These are phyloP conservation scores for Cantharis lateralis DNA, from an alignment of 2,888 invertebrate species.

Conservation along the genomic window DNA sequence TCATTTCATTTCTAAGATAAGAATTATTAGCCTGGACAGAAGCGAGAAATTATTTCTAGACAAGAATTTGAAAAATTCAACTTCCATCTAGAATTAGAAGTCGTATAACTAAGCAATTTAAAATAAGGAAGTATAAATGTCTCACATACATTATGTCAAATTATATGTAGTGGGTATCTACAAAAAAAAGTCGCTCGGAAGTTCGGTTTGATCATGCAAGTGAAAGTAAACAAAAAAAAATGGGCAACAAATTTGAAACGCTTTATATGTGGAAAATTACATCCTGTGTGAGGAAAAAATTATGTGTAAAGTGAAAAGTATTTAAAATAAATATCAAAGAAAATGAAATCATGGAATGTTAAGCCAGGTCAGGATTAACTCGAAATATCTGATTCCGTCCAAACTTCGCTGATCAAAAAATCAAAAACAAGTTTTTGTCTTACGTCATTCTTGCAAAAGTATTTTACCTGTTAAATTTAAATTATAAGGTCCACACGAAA, in stretches of 20 bases:
- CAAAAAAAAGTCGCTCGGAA: not conserved
- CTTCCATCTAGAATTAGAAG: not conserved
- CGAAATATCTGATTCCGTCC: not conserved
- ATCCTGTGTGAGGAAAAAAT: not conserved
- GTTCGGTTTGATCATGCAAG: not conserved
- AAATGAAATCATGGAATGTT: not conserved
- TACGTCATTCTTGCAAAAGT: not conserved
- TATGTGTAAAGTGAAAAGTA: not conserved
- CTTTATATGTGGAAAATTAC: not conserved
- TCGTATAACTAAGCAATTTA: not conserved
- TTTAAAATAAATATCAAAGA: not conserved
- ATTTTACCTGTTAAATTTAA: not conserved
- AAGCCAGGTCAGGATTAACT: not conserved
- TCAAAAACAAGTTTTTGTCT: not conserved
- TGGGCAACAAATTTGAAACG: not conserved
- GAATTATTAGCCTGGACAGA: slow-evolving; percentile 20
- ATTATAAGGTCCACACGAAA: not conserved
- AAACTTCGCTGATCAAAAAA: not conserved
- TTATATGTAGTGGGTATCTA: not conserved
- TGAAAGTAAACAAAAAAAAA: not conserved
- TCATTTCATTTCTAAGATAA: slow-evolving; percentile 25
- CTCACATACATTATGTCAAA: not conserved
- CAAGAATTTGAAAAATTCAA: slow-evolving; percentile 2
- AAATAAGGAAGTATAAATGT: not conserved
- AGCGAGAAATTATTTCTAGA: slow-evolving; percentile 12